Percentiles rank a stretch among this genome's conserved stretches.
phyloP scores from a whole-genome alignment of 2,888 invertebrate species.

The Chymomyza caudatula region DNA sequence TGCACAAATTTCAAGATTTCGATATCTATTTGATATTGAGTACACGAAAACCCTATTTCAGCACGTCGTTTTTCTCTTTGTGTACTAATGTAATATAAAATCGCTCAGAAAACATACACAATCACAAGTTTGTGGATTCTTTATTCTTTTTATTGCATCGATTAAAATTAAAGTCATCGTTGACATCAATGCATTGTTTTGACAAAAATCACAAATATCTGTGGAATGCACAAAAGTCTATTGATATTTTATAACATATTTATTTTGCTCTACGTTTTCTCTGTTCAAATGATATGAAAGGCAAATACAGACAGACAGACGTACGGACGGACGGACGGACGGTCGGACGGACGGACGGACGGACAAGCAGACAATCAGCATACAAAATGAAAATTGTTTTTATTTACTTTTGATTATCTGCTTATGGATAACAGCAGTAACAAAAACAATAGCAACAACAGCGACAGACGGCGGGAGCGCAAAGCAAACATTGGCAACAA shows the following conservation, averaged over 20 bases:
- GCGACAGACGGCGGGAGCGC: background rate
- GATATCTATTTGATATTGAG: no score
- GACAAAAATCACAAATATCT: no score
- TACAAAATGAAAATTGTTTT: conserved; percentile 40
- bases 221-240: no score
- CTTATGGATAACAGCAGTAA: conserved; percentile 29
- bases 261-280: background rate
- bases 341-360: background rate
- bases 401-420: conserved; percentile 51
- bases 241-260: background rate
- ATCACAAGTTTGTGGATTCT: no score
- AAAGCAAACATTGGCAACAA: conserved; percentile 3
- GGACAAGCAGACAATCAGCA: background rate
- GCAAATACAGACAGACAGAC: background rate
- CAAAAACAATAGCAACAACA: conserved; percentile 17
- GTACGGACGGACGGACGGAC: background rate
- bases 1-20: no score
- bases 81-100: no score
- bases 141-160: no score
- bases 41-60: no score
- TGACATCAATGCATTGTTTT: no score
- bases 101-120: no score
- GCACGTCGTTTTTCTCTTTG: no score
- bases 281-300: background rate
- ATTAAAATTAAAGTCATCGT: no score